A percentile compares a stretch with the other conserved stretches of the same genome.
Conservation (phyloP, 2,797 vertebrate species). For the Dipus sagitta region DNA sequence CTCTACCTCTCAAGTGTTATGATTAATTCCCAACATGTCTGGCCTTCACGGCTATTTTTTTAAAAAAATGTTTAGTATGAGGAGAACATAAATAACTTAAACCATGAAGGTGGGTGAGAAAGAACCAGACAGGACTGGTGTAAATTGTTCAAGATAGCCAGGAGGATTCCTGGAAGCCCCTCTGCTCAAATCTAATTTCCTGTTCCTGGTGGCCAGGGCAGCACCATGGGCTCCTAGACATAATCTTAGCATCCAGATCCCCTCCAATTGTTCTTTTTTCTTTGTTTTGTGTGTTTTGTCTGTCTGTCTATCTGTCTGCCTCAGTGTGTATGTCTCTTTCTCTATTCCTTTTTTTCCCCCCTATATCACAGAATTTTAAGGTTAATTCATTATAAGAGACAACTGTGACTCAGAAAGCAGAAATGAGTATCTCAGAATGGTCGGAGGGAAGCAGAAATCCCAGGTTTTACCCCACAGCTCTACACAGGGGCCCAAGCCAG, state of each 20-base stretch:
- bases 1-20: no score
- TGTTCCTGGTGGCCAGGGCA: neutral
- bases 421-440: neutral
- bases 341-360: no score
- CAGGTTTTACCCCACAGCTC: neutral
- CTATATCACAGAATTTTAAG: neutral
- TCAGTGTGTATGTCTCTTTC: neutral
- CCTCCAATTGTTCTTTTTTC: neutral
- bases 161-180: neutral
- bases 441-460: neutral
- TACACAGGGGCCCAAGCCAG: neutral
- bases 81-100: conserved; percentile 46
- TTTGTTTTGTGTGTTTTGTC: neutral
- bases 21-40: no score
- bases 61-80: neutral
- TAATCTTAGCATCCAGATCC: neutral
- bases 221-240: neutral
- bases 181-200: neutral
- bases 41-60: neutral
- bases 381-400: neutral
- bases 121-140: neutral
- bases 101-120: neutral
- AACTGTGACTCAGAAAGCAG: neutral
- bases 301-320: neutral
- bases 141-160: neutral